Percentiles rank a stretch among this genome's conserved stretches.
phyloP scores from a whole-genome alignment of 2,113 vertebrate species.

The Coreoperca whiteheadi region DNA sequence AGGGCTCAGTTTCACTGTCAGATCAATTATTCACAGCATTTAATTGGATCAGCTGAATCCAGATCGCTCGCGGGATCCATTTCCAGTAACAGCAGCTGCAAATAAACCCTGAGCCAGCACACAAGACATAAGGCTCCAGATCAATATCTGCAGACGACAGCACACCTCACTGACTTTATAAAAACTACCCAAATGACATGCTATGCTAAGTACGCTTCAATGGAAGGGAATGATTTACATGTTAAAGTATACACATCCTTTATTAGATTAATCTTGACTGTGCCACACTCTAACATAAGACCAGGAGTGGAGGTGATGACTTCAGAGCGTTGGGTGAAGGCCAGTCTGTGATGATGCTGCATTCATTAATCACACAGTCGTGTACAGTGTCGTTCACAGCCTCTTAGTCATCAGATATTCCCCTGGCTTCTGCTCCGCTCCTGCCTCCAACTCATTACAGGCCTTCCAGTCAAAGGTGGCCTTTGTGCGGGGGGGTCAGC shows the following conservation, averaged over 20 bases:
- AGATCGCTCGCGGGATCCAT: conserved; percentile 77
- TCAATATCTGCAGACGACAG: conserved; percentile 67
- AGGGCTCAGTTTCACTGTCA: conserved; percentile 79
- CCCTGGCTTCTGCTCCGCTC: conserved; percentile 67
- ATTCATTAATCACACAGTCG: conserved; percentile 78
- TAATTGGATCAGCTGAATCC: conserved; percentile 85
- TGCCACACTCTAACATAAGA: conserved; percentile 17
- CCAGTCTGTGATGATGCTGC: conserved; percentile 74
- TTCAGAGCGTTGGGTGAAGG: conserved; percentile 56
- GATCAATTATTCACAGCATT: conserved; percentile 85
- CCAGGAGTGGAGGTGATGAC: conserved; percentile 51
- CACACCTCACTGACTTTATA: conserved; percentile 50
- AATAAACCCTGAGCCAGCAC: conserved; percentile 80
- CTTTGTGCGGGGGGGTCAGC: conserved; percentile 70
- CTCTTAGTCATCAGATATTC: conserved; percentile 83
- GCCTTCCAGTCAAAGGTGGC: conserved; percentile 75
- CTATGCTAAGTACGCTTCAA: conserved; percentile 41
- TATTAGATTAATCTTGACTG: conserved; percentile 38
- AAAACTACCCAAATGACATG: conserved; percentile 46
- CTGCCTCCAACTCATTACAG: conserved; percentile 63
- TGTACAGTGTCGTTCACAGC: conserved; percentile 71
- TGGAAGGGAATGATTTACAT: conserved; percentile 35
- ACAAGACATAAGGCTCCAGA: conserved; percentile 63
- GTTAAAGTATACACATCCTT: conserved; percentile 22
- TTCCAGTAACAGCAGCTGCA: conserved; percentile 83